Evolutionary conservation across 2,797 vertebrate species (phyloP).

Genomic region (Phrynocephalus vlangalii): DNA sequence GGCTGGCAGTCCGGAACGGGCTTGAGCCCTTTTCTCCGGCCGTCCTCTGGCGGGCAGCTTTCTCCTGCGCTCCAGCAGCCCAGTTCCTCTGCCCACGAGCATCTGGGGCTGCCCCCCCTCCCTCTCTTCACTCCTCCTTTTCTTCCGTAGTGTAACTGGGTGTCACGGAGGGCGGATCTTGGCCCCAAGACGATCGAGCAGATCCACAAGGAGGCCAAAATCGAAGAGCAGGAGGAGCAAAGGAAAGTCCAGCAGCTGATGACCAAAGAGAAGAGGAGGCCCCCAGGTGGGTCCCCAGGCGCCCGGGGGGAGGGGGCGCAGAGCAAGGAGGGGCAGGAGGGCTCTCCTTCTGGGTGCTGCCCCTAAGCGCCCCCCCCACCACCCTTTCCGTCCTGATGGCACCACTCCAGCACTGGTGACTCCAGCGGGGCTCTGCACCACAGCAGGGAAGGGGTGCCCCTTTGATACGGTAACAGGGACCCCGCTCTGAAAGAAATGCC

Average conservation of each 20-base stretch:
- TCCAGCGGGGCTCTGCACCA: too few species aligned
- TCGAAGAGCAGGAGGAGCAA: constrained; percentile 98
- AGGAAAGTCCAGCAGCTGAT: constrained; percentile 97
- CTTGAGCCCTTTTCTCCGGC: too few species aligned
- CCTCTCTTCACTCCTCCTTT: neutral
- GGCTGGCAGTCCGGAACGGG: too few species aligned
- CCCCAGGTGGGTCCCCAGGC: constrained; percentile 83
- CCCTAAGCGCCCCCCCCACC: too few species aligned
- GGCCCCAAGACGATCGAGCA: constrained; percentile 99
- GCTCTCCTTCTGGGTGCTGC: too few species aligned
- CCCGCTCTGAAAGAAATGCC: too few species aligned
- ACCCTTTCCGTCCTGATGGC: too few species aligned
- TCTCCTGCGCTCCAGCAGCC: neutral
- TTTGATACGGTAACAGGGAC: too few species aligned
- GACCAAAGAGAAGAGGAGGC: constrained; percentile 93
- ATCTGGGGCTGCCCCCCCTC: too few species aligned
- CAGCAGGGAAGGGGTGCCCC: too few species aligned
- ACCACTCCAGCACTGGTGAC: too few species aligned
- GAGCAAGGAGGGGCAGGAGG: rapidly evolving
- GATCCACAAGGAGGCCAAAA: constrained; percentile 98
- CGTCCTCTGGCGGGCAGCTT: neutral
- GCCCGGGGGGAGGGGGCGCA: neutral
- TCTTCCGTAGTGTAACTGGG: constrained; percentile 90
- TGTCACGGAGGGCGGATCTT: constrained; percentile 94
- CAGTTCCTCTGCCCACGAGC: neutral